These are phyloP conservation scores for Kryphioiulus occultus DNA, from an alignment of 2,888 invertebrate species.

Conservation along the genomic window DNA sequence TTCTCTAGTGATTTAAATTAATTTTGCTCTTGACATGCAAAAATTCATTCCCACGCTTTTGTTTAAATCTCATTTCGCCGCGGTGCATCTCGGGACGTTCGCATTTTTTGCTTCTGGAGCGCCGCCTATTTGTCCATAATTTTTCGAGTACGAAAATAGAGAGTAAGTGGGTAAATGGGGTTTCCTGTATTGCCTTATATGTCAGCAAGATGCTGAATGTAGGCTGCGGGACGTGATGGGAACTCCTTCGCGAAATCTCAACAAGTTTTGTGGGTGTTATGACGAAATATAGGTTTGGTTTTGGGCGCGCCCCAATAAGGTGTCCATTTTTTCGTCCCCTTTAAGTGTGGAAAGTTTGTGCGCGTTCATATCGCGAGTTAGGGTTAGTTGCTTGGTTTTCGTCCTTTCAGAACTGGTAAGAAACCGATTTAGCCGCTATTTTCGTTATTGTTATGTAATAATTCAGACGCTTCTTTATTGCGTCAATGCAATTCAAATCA, in stretches of 20 bases:
- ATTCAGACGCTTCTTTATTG: not conserved
- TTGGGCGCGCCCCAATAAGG: not conserved
- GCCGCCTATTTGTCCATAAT: not conserved
- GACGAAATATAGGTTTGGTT: constrained; percentile 35
- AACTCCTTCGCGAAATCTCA: not conserved
- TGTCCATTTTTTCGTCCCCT: not conserved
- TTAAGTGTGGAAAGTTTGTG: not conserved
- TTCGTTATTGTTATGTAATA: not conserved
- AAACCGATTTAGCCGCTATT: not conserved
- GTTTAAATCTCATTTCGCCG: constrained; percentile 60
- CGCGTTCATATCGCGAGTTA: constrained; percentile 58
- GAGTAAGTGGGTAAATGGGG: constrained; percentile 6
- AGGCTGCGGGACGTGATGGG: not conserved
- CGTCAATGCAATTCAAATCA: not conserved
- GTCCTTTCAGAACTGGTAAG: not conserved
- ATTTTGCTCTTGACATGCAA: no score
- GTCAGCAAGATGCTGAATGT: not conserved
- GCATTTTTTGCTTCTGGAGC: not conserved
- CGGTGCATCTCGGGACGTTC: not conserved
- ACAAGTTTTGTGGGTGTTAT: constrained; percentile 1
- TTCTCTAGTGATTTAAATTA: no score
- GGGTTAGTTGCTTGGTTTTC: not conserved
- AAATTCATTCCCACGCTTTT: constrained; percentile 52
- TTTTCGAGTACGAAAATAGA: not conserved
- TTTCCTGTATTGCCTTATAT: constrained; percentile 23